Conservation (phyloP, 2,113 vertebrate genomes). For the Trachemys scripta region DNA sequence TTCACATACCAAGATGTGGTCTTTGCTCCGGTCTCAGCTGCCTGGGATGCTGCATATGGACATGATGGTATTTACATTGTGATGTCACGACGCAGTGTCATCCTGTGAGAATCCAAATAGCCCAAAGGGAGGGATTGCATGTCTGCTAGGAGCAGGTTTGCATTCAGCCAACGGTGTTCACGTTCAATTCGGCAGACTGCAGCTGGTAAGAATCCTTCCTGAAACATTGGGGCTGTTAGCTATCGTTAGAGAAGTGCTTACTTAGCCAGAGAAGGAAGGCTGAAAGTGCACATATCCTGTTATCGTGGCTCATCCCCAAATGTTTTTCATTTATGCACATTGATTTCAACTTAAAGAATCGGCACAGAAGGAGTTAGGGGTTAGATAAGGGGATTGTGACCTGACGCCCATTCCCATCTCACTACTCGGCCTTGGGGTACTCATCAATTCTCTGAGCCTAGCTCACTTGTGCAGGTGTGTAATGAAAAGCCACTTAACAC, state of each 20-base stretch:
- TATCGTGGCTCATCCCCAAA: fast-evolving
- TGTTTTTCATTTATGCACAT: fast-evolving
- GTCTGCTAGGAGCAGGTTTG: fast-evolving
- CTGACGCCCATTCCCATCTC: neutral
- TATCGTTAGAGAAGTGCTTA: neutral
- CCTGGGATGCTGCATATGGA: neutral
- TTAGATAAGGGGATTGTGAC: neutral
- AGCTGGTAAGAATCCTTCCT: neutral
- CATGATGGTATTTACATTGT: fast-evolving
- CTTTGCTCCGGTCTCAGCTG: neutral
- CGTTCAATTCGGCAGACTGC: neutral
- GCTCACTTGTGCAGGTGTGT: fast-evolving
- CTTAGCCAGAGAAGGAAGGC: neutral
- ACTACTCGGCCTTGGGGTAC: fast-evolving
- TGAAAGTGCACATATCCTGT: neutral
- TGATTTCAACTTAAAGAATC: neutral
- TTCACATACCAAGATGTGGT: fast-evolving
- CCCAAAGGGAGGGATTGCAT: fast-evolving
- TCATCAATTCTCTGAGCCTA: neutral
- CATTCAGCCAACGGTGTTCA: fast-evolving
- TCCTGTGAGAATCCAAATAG: fast-evolving
- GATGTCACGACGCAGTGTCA: fast-evolving
- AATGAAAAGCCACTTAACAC: fast-evolving
- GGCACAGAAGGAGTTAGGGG: fast-evolving
- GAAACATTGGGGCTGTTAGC: neutral